Base-by-base conservation (phyloP, 2,888 invertebrate species). In the Chesias legatella region DNA sequence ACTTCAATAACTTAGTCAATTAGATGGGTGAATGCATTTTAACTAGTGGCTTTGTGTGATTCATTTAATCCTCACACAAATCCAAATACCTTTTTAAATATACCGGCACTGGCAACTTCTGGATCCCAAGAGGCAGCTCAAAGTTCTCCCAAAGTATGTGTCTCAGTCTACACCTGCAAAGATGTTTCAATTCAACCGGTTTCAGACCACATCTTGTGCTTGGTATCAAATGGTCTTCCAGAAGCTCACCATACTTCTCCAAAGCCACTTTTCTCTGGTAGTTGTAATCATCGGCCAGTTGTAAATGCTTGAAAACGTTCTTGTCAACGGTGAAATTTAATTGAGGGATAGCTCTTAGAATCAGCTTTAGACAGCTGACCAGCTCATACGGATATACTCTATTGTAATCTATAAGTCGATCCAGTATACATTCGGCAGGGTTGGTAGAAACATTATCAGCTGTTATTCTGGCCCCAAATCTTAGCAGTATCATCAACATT, bases 111-210 rank as follows among this genome's bases (percentile, higher is more conserved):
- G 92, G 90, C 31, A 95, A 68, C 10, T 89, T 89, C 52, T 90
- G 88, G 51, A 95, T 94, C 7, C 95, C 95, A 53, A 91, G 89
- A 0, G 95, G 95, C 26, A 96, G 70, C 54, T 93, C 92, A 74
- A 92, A 93, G 64, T 93, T 93, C 22, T 84, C 60, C 84, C 93
- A 91, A 31, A 96, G 74, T 38, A 79, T 70, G 29, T 92, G 80
- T 43, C 95, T 89, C 28, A 95, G 90, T 10, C 79, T 79, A 67
- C 94, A 95, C 49, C 95, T 89, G 58, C 93, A 92, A 1, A 95
- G 74, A 73, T 95, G 95, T 53, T 93, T 93, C 39, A 96, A 77
- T 56, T 93, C 92, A n/a, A 92, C 90, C 1, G 93, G 92, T 43
- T 68, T 70, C 4, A 91, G 51, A 0, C 92, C 92, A 67, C 91